These are phyloP conservation scores for Cossypha dichroa DNA, from an alignment of 2,797 vertebrate genomes.

Conservation along the genomic window DNA sequence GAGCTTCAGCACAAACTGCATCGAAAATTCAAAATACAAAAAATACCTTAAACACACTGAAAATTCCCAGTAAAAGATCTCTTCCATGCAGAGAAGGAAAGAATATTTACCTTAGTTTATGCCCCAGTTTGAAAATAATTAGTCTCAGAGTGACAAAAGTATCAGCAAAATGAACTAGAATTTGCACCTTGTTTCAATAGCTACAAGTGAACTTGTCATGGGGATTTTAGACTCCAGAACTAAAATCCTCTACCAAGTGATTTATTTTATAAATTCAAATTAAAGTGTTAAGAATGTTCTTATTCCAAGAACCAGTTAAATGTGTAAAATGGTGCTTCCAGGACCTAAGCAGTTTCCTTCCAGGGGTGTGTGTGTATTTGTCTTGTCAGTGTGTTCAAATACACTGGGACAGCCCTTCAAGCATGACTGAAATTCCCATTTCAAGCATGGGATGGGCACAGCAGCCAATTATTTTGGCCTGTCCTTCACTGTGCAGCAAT, in stretches of 20 bases:
- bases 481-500: background rate
- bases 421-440: background rate
- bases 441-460: background rate
- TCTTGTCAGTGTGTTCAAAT: background rate
- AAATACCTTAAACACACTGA: background rate
- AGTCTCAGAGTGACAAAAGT: background rate
- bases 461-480: background rate
- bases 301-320: background rate
- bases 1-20: background rate
- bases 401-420: background rate
- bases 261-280: background rate
- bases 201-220: background rate
- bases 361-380: fast-evolving
- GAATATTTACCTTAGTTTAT: background rate
- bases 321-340: background rate
- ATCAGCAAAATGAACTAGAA: background rate
- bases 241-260: background rate
- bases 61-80: background rate
- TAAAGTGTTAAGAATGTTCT: background rate
- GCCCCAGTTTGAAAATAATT: background rate
- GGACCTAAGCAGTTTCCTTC: background rate
- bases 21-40: background rate
- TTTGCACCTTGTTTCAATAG: background rate
- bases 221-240: background rate
- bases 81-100: background rate